phyloP scores from a whole-genome alignment of 2,888 invertebrate species.

The Drosophila tripunctata region DNA sequence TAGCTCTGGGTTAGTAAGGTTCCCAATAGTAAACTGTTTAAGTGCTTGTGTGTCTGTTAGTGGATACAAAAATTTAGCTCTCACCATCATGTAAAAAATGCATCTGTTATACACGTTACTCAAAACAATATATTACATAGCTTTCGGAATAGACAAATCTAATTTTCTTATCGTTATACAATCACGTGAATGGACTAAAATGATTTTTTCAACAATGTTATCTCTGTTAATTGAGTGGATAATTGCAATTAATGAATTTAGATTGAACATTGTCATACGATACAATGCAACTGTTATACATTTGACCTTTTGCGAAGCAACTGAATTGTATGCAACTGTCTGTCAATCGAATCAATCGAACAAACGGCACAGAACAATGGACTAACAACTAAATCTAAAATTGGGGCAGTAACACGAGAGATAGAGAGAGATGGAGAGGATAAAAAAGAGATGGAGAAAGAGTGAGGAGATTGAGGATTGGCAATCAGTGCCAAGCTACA shows the following conservation, averaged over 20 bases:
- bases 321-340: constrained; percentile 18
- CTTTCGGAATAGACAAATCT: too few relatives aligned
- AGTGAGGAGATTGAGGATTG: neutral
- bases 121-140: too few relatives aligned
- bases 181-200: neutral
- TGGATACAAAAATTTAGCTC: neutral
- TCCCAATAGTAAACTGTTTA: neutral
- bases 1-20: too few relatives aligned
- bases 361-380: constrained; percentile 30
- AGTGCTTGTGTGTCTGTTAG: neutral
- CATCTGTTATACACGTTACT: too few relatives aligned
- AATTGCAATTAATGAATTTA: neutral
- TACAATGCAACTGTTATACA: constrained; percentile 22
- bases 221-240: neutral
- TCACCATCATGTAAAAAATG: too few relatives aligned
- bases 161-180: neutral
- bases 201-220: neutral
- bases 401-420: neutral
- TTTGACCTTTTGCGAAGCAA: constrained; percentile 9
- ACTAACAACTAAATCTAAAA: constrained; percentile 8
- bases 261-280: neutral
- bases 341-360: constrained; percentile 30
- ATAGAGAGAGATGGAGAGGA: neutral
- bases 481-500: constrained; percentile 50
- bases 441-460: neutral